Conservation (phyloP, 2,113 vertebrate genomes). For the Capreolus pygargus region DNA sequence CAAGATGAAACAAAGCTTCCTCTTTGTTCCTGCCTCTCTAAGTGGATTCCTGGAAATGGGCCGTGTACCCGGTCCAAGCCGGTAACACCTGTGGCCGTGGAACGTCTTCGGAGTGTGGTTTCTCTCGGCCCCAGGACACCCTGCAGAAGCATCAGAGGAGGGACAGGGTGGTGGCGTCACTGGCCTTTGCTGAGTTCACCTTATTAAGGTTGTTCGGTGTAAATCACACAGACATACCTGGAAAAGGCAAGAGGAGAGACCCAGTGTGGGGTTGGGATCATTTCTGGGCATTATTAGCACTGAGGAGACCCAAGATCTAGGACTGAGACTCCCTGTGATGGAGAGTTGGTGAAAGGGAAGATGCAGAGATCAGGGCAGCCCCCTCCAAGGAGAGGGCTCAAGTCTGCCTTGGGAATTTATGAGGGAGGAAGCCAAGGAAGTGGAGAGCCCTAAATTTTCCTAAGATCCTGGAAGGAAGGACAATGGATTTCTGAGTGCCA, state of each 20-base stretch:
- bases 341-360: background rate
- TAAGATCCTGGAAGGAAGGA: conserved; percentile 52
- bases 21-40: conserved; percentile 32
- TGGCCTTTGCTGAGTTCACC: background rate
- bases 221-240: no score
- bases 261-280: background rate
- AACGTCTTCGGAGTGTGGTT: background rate
- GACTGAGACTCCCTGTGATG: background rate
- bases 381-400: background rate
- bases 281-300: background rate
- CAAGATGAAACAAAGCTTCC: conserved; percentile 17
- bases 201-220: background rate
- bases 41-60: background rate
- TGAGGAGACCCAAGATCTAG: background rate
- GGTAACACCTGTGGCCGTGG: background rate
- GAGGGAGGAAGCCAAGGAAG: background rate
- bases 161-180: background rate
- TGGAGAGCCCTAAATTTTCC: conserved; percentile 11
- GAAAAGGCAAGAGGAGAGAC: background rate
- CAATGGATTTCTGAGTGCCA: conserved; percentile 1
- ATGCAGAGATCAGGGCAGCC: background rate
- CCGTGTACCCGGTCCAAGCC: background rate
- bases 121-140: background rate
- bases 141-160: background rate
- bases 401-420: background rate